These are phyloP conservation scores for Brachyhypopomus occidentalis DNA, from an alignment of 2,113 vertebrate genomes.

Conservation along the genomic window DNA sequence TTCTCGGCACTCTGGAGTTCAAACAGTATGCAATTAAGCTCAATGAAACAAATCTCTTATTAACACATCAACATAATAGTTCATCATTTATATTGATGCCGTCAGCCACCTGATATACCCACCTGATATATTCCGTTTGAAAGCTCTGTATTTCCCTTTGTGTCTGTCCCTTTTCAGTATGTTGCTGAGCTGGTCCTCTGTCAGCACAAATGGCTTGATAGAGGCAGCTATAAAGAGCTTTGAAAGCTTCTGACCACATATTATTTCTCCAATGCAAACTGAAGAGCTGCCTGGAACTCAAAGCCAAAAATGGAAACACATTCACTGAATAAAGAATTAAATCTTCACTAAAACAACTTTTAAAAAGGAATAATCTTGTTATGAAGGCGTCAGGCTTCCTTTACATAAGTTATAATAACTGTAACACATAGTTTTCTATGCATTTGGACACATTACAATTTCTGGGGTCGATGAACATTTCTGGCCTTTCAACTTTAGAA, in stretches of 20 bases:
- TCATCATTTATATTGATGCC: background rate
- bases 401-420: too few relatives aligned
- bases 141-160: slow-evolving; percentile 38
- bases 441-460: too few relatives aligned
- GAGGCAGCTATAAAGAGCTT: slow-evolving; percentile 64
- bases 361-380: background rate
- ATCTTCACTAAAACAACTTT: background rate
- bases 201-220: slow-evolving; percentile 61
- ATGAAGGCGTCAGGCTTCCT: too few relatives aligned
- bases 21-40: background rate
- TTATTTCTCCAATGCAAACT: slow-evolving; percentile 1
- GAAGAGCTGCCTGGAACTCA: slow-evolving; percentile 18
- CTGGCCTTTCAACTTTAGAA: too few relatives aligned
- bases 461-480: too few relatives aligned
- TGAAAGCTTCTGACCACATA: slow-evolving; percentile 56
- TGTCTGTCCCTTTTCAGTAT: slow-evolving; percentile 48
- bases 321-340: background rate
- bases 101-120: background rate
- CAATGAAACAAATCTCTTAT: background rate
- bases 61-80: background rate
- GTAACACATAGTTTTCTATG: too few relatives aligned
- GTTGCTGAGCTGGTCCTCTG: slow-evolving; percentile 65
- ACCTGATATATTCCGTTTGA: background rate
- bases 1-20: background rate
- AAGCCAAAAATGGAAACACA: background rate